These are phyloP conservation scores for Acestrorhynchus altus DNA, from an alignment of 2,797 vertebrate species.

Conservation along the genomic window DNA sequence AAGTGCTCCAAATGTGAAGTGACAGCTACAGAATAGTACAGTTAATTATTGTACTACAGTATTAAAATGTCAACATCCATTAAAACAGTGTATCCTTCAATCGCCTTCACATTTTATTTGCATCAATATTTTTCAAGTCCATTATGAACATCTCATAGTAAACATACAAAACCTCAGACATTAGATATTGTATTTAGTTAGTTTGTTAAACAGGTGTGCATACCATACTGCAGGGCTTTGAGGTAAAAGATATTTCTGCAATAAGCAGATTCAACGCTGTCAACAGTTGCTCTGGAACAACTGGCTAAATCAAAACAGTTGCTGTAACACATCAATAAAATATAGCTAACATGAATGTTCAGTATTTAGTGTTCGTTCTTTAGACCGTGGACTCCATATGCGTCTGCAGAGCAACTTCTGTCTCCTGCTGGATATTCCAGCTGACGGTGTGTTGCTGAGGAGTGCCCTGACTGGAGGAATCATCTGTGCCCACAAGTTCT, in stretches of 20 bases:
- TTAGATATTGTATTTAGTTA: background rate
- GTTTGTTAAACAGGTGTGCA: background rate
- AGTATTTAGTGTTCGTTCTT: background rate
- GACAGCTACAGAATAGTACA: no score
- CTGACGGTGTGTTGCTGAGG: slow-evolving; percentile 14
- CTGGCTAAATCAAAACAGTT: slow-evolving; percentile 18
- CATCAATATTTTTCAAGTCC: background rate
- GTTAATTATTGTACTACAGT: no score
- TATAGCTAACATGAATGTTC: background rate
- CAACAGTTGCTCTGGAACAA: slow-evolving; percentile 8
- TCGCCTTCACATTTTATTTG: background rate
- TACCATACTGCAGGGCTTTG: background rate
- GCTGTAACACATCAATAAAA: background rate
- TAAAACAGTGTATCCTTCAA: background rate
- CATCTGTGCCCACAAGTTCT: slow-evolving; percentile 4
- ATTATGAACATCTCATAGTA: background rate
- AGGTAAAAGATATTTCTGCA: slow-evolving; percentile 8
- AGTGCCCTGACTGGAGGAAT: slow-evolving; percentile 12
- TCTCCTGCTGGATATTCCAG: slow-evolving; percentile 35
- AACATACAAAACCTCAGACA: background rate
- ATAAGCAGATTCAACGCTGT: slow-evolving; percentile 11
- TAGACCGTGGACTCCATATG: slow-evolving; percentile 58
- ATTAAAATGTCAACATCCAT: no score
- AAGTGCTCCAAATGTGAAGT: no score
- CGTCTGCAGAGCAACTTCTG: slow-evolving; percentile 16